Conservation (phyloP, 2,888 invertebrate species). For the Scaeva pyrastri region DNA sequence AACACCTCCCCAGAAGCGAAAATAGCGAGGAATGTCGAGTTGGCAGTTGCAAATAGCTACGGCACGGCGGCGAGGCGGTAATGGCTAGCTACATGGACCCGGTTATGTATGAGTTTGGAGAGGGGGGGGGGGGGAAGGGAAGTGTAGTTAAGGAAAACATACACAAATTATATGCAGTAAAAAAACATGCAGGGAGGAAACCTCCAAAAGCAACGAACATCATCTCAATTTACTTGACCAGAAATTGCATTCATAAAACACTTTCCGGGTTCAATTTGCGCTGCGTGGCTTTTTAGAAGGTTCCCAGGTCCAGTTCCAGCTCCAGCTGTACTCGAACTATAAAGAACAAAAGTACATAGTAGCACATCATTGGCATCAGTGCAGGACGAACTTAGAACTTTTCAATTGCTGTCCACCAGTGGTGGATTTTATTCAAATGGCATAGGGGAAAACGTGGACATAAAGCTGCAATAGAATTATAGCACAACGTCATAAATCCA, state of each 20-base stretch:
- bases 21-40: constrained; percentile 8
- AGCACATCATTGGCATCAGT: not conserved
- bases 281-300: constrained; percentile 41
- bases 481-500: too few species aligned
- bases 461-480: too few species aligned
- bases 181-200: constrained; percentile 14
- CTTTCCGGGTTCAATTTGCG: constrained; percentile 64
- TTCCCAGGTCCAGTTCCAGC: not conserved
- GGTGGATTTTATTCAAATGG: too few species aligned
- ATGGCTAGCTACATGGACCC: too few species aligned
- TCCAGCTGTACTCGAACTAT: not conserved
- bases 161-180: constrained; percentile 30
- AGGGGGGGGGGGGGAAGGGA: not conserved
- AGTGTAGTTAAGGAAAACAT: constrained; percentile 28
- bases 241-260: constrained; percentile 73
- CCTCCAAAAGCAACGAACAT: constrained; percentile 49
- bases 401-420: not conserved
- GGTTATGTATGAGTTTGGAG: too few species aligned
- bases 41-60: not conserved
- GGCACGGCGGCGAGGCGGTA: too few species aligned
- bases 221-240: constrained; percentile 72
- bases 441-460: too few species aligned
- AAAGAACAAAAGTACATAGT: not conserved
- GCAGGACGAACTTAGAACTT: constrained; percentile 14
- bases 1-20: constrained; percentile 1